These are phyloP conservation scores for Engystomops pustulosus DNA, from an alignment of 2,113 vertebrate genomes.

Conservation along the genomic window DNA sequence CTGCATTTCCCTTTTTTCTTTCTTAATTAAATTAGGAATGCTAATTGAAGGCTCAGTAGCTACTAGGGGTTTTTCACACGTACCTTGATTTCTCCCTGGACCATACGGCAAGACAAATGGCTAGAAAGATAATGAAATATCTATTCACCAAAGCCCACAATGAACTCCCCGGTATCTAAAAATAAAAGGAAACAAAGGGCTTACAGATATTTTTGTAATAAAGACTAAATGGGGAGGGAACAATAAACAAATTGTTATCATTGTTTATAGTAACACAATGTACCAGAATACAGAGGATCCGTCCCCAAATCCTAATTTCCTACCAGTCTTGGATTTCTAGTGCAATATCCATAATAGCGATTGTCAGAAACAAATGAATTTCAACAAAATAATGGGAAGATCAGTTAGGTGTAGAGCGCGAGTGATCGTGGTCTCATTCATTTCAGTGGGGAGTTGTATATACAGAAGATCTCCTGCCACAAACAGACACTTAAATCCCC, in stretches of 20 bases:
- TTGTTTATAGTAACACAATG: neutral
- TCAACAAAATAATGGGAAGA: neutral
- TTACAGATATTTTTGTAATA: neutral
- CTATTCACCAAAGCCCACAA: neutral
- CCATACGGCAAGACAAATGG: neutral
- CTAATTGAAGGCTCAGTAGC: constrained; percentile 2
- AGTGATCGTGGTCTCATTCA: neutral
- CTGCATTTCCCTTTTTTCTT: neutral
- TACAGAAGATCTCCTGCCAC: neutral
- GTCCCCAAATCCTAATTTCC: neutral
- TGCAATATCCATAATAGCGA: neutral
- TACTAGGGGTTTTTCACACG: neutral
- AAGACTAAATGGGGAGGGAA: neutral
- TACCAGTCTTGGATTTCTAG: neutral
- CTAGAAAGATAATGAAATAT: constrained; percentile 18
- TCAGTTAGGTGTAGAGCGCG: too few species aligned
- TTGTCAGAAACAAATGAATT: neutral
- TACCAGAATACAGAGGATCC: neutral
- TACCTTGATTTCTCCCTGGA: neutral
- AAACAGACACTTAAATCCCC: neutral
- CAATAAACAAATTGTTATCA: neutral
- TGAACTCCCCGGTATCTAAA: neutral
- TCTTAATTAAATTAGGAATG: constrained; percentile 7
- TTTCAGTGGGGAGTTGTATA: neutral
- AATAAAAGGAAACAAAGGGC: neutral